Conservation (phyloP, 2,797 vertebrate species). For the Emys orbicularis region DNA sequence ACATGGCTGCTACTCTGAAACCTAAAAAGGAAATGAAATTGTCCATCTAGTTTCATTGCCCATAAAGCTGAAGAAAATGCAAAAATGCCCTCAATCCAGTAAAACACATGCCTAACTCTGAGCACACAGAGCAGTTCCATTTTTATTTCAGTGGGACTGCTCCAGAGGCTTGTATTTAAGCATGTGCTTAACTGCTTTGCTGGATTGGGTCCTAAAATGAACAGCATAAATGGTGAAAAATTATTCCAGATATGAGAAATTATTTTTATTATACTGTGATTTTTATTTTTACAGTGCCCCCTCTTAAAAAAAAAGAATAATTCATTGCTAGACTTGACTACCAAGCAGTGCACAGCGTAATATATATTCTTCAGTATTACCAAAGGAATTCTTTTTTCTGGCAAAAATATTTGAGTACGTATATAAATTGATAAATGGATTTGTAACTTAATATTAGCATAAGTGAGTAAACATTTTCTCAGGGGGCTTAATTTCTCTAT, state of each 20-base stretch:
- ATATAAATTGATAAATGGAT: neutral
- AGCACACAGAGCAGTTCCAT: neutral
- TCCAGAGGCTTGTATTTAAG: neutral
- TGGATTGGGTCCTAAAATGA: neutral
- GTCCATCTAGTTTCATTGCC: slow-evolving; percentile 53
- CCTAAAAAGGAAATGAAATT: slow-evolving; percentile 36
- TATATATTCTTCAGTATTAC: neutral
- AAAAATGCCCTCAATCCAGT: slow-evolving; percentile 32
- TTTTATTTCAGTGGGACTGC: neutral
- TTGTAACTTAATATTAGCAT: neutral
- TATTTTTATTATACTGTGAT: neutral
- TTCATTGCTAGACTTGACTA: neutral
- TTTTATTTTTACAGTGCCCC: neutral
- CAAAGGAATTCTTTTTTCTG: neutral
- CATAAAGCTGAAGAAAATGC: slow-evolving; percentile 49
- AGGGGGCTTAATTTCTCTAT: neutral
- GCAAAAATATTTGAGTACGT: neutral
- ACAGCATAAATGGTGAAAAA: neutral
- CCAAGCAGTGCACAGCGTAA: fast-evolving
- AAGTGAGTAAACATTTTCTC: neutral
- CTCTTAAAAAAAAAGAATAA: neutral
- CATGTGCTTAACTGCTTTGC: neutral
- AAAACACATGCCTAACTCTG: neutral
- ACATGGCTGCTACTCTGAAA: no score
- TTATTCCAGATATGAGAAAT: neutral